Evolutionary conservation across 2,113 vertebrate genomes (phyloP).

Genomic region (Pomatorhinus ruficollis): DNA sequence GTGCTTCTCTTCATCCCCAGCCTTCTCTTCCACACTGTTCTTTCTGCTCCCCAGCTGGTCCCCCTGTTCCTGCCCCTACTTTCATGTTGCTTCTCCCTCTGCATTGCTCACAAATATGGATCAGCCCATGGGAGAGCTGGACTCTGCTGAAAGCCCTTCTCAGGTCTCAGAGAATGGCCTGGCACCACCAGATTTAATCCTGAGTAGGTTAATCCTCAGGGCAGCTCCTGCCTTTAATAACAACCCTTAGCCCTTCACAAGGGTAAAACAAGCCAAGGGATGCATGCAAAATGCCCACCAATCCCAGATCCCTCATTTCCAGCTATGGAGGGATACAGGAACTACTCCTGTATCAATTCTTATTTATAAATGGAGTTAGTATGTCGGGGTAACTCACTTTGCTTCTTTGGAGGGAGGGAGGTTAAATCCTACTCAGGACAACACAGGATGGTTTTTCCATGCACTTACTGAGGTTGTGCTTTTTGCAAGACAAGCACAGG

Average conservation of each 20-base stretch:
- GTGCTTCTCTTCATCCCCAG: neutral
- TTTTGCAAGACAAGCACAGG: neutral
- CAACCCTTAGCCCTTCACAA: neutral
- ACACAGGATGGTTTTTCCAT: neutral
- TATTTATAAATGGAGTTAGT: neutral
- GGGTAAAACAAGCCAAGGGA: neutral
- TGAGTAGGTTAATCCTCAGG: neutral
- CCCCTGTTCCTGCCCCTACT: neutral
- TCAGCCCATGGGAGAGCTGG: accelerated
- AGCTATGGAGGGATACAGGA: neutral
- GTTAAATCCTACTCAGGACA: neutral
- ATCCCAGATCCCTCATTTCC: neutral
- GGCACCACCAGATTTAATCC: neutral
- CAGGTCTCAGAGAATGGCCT: neutral
- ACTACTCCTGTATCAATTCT: neutral
- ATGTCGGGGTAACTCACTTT: accelerated
- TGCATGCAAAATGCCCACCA: neutral
- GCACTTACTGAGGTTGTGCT: neutral
- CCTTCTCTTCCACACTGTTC: neutral
- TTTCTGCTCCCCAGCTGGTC: neutral
- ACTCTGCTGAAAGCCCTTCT: neutral
- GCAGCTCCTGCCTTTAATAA: neutral
- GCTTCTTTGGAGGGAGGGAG: neutral
- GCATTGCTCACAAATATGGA: neutral
- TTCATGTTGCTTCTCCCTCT: neutral